These are phyloP conservation scores for Thereva unica DNA, from an alignment of 2,888 invertebrate genomes.

Conservation along the genomic window DNA sequence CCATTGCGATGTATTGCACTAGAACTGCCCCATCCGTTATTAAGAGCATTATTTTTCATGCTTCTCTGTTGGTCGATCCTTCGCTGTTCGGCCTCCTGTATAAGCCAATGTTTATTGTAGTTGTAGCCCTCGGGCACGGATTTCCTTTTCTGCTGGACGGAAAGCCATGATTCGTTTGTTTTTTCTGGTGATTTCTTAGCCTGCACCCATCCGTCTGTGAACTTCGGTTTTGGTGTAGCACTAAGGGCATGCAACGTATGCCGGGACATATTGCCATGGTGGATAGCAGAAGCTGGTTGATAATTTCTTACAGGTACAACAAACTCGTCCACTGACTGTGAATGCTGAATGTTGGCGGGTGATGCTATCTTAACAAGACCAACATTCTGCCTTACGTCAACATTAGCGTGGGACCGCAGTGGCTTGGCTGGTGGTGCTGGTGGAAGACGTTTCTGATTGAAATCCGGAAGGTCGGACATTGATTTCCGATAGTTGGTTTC, in stretches of 20 bases:
- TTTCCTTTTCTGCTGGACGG: slow-evolving; percentile 72
- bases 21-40: slow-evolving; percentile 36
- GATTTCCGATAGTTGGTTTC: slow-evolving; percentile 63
- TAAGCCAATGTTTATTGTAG: slow-evolving; percentile 88
- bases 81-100: slow-evolving; percentile 89
- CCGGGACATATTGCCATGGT: slow-evolving; percentile 67
- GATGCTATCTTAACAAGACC: slow-evolving; percentile 52
- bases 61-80: slow-evolving; percentile 68
- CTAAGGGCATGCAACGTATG: slow-evolving; percentile 72
- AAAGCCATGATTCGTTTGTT: slow-evolving; percentile 59
- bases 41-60: slow-evolving; percentile 29
- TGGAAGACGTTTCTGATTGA: slow-evolving; percentile 45
- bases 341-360: slow-evolving; percentile 36
- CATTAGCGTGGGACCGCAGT: slow-evolving; percentile 51
- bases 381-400: slow-evolving; percentile 16
- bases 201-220: slow-evolving; percentile 63
- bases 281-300: slow-evolving; percentile 50
- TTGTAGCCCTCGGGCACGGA: slow-evolving; percentile 66
- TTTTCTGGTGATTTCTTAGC: slow-evolving; percentile 49
- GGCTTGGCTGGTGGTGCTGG: slow-evolving; percentile 65
- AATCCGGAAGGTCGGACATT: slow-evolving; percentile 63
- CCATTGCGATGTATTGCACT: slow-evolving; percentile 57
- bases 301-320: slow-evolving; percentile 63
- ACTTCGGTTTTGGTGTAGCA: slow-evolving; percentile 76
- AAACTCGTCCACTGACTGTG: slow-evolving; percentile 61